These are phyloP conservation scores for Pelecanoides urinatrix DNA, from an alignment of 2,113 vertebrate species.

Conservation along the genomic window DNA sequence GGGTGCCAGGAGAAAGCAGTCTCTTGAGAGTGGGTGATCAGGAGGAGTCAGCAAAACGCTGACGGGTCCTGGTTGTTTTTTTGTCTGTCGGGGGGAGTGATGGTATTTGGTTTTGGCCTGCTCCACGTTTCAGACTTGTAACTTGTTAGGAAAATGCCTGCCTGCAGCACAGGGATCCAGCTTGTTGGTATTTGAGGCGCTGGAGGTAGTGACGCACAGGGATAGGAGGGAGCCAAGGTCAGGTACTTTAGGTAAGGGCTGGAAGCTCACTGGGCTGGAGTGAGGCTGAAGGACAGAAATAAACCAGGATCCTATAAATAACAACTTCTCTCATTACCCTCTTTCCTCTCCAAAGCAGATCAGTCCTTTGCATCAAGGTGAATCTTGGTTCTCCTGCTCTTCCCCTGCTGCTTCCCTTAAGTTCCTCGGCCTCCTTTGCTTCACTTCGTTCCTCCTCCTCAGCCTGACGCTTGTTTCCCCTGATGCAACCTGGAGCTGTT, in stretches of 20 bases:
- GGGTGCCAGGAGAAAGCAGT: background rate
- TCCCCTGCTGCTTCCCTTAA: background rate
- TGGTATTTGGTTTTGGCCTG: background rate
- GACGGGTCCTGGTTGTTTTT: background rate
- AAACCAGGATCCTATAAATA: background rate
- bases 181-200: background rate
- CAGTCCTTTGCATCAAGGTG: background rate
- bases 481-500: background rate
- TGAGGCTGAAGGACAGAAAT: background rate
- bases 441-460: background rate
- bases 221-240: background rate
- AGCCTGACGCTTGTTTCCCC: background rate
- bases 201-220: too few species aligned
- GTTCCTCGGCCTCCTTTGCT: background rate
- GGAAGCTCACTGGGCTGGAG: background rate
- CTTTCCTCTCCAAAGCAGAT: background rate
- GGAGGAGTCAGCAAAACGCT: background rate
- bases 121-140: background rate
- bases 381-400: background rate
- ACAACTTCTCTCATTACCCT: background rate
- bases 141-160: background rate
- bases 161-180: background rate
- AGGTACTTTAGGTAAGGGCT: background rate
- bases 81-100: rapidly evolving
- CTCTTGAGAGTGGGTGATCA: background rate